phyloP scores from a whole-genome alignment of 2,113 vertebrate genomes.

The Anguilla japonica region DNA sequence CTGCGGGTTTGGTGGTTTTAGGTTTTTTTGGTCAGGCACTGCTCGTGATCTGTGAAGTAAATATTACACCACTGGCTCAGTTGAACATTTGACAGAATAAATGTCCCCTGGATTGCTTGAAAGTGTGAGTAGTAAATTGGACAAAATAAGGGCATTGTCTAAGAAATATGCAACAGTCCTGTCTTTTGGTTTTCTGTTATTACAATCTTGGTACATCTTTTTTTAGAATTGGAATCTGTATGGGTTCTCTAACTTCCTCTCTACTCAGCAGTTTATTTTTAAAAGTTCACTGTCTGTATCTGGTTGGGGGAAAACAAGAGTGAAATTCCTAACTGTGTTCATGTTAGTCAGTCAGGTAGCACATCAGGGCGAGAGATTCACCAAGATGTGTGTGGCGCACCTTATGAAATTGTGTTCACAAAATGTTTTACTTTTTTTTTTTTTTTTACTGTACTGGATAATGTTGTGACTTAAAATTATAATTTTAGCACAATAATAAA shows the following conservation, averaged over 20 bases:
- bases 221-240: neutral
- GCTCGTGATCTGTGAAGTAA: neutral
- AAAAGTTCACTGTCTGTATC: neutral
- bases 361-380: neutral
- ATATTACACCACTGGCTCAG: neutral
- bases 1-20: neutral
- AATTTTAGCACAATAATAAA: neutral
- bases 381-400: neutral
- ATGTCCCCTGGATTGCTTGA: neutral
- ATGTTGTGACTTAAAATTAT: neutral
- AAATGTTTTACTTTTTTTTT: no score
- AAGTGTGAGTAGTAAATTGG: neutral
- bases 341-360: neutral
- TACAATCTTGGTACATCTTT: neutral
- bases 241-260: neutral
- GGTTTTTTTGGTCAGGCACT: neutral
- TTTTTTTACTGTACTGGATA: neutral
- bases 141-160: neutral
- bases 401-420: neutral
- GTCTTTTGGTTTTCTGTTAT: slow-evolving; percentile 1
- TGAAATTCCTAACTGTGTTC: neutral
- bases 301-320: neutral
- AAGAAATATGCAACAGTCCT: neutral
- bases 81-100: neutral
- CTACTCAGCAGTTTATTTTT: neutral